Evolutionary conservation across 1,140 invertebrate species (phyloP), one percentile per base, ranked within the genome.

Genomic region (Zophobas atratus): DNA sequence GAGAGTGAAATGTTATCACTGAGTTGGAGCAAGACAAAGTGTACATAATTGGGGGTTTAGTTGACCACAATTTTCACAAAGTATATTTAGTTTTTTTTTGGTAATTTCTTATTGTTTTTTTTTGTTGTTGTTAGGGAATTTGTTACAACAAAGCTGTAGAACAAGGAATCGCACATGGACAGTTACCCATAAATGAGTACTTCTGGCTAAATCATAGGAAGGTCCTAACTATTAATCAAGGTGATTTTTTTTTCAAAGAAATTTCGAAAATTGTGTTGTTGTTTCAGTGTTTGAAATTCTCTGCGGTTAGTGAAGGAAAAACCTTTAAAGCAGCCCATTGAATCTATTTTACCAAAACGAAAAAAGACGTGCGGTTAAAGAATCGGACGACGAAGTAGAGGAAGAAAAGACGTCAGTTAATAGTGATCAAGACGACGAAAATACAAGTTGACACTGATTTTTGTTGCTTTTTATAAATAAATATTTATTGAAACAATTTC

Each of bases 21-120:
- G 87, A 88, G 60, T 88, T 99, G 77, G 92, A 96, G 80, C 90
- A 94, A 8, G 89, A 93, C 76, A 94, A 93, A 86, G 91, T 94
- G 51, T 99, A 99, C 84, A 92, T 99, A 49, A 99, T 99, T 87
- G 98, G 98, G 53, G 98, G 98, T 63, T 88, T 99, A 20, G 97
- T 99, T 0, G 98, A 99, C 89, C 98, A 99, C 86, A 99, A 99
- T 89, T 90, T 93, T 80, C 93, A 98, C 81, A 99, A 99, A 90
- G 95, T 96, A 86, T 77, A 51, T 2, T 51, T 2, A 6, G 3
- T 51, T 3, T 46, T 3, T 8, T 3, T 67, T 79, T 67, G 67
- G 55, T 35, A 2, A 53, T n/a, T 6, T 6, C 49, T 8, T 53
- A 2, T 53, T 6, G 4, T 53, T 8, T 6, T 1, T 57, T 55